Percentiles rank a stretch among this genome's conserved stretches.
Evolutionary conservation across 2,797 vertebrate genomes (phyloP).

Genomic region (Channallabes apus): DNA sequence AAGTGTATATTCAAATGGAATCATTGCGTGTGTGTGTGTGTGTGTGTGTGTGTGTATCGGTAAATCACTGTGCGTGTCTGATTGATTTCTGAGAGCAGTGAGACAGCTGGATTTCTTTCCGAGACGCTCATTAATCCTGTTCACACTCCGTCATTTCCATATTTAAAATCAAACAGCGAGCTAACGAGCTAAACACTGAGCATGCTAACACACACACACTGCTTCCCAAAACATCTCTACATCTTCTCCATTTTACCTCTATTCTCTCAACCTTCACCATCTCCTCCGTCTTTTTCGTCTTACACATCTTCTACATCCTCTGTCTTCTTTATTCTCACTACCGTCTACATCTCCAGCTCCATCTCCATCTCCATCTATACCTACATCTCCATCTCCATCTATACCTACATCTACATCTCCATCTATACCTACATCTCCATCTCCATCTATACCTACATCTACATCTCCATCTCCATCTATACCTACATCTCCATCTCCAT

Average conservation of each 20-base stretch:
- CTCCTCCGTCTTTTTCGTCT: background rate
- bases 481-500: no score
- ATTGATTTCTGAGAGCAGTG: conserved; percentile 26
- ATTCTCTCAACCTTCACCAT: background rate
- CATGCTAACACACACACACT: background rate
- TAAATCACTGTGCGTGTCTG: background rate
- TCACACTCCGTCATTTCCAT: conserved; percentile 22
- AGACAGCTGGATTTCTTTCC: conserved; percentile 33
- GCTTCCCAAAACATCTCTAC: background rate
- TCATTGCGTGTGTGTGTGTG: background rate
- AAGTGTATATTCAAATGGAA: background rate
- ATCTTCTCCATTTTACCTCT: background rate
- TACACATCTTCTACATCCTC: background rate
- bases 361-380: no score
- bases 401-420: no score
- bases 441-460: no score
- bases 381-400: no score
- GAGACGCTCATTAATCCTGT: conserved; percentile 37
- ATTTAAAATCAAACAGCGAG: conserved; percentile 19
- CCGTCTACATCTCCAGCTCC: background rate
- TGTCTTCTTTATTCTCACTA: no score
- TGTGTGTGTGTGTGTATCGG: conserved; percentile 10
- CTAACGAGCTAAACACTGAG: background rate
- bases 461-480: no score
- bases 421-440: no score